phyloP scores from a whole-genome alignment of 2,113 vertebrate species.

The Trematomus loennbergii region DNA sequence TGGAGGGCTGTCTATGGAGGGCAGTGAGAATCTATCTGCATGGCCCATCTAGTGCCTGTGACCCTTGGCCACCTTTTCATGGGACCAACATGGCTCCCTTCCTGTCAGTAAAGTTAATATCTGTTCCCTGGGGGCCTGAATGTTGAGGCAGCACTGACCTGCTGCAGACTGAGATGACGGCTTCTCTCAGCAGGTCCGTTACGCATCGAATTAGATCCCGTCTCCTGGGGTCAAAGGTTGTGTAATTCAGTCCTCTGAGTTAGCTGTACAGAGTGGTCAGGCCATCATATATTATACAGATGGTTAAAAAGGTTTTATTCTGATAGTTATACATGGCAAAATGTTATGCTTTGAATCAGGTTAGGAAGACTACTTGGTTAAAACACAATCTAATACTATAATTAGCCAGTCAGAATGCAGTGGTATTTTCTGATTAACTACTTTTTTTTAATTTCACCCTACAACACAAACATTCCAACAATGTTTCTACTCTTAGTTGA shows the following conservation, averaged over 20 bases:
- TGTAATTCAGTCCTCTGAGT: slow-evolving; percentile 43
- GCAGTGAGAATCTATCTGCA: slow-evolving; percentile 76
- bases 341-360: neutral
- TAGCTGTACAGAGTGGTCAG: slow-evolving; percentile 25
- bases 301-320: slow-evolving; percentile 5
- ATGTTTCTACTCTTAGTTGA: neutral
- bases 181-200: slow-evolving; percentile 67
- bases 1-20: slow-evolving; percentile 55
- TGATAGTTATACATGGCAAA: neutral
- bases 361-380: neutral
- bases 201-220: slow-evolving; percentile 65
- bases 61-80: slow-evolving; percentile 80
- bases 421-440: neutral
- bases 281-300: slow-evolving; percentile 9
- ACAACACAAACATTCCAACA: neutral
- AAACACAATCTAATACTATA: neutral
- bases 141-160: slow-evolving; percentile 60
- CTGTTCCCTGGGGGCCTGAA: slow-evolving; percentile 65
- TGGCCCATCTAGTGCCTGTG: slow-evolving; percentile 73
- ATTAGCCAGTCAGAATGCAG: neutral
- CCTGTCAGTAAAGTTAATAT: slow-evolving; percentile 81
- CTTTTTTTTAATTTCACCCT: neutral
- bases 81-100: slow-evolving; percentile 78
- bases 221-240: slow-evolving; percentile 66
- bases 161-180: slow-evolving; percentile 59